These are phyloP conservation scores for Donacobius atricapilla DNA, from an alignment of 2,113 vertebrate genomes.

Conservation along the genomic window DNA sequence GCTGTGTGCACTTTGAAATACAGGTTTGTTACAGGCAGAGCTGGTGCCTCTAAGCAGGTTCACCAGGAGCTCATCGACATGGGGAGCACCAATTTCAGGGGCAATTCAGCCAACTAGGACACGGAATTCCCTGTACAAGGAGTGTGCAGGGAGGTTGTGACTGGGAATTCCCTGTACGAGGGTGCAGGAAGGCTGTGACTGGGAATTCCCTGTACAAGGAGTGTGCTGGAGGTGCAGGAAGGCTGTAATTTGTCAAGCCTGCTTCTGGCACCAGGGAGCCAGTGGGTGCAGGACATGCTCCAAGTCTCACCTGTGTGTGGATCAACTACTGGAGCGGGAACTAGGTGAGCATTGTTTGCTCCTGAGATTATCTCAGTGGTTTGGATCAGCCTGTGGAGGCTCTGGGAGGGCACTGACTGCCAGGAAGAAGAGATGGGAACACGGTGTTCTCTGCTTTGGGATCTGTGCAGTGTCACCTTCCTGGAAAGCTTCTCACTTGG, in stretches of 20 bases:
- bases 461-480: neutral
- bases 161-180: fast-evolving
- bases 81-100: neutral
- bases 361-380: neutral
- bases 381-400: neutral
- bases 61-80: fast-evolving
- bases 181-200: neutral
- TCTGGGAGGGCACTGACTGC: fast-evolving
- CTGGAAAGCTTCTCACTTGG: neutral
- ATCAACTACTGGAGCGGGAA: fast-evolving
- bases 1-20: fast-evolving
- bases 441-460: fast-evolving
- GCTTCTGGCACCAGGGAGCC: neutral
- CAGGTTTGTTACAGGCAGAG: fast-evolving
- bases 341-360: neutral
- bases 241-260: neutral
- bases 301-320: no score
- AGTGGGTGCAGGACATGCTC: neutral
- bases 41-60: fast-evolving
- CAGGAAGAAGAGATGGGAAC: neutral
- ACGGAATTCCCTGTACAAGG: fast-evolving
- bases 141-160: neutral
- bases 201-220: fast-evolving
- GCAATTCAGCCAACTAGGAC: fast-evolving
- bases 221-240: neutral